Evolutionary conservation across 2,113 vertebrate species (phyloP).

Genomic region (Cottus gobio): DNA sequence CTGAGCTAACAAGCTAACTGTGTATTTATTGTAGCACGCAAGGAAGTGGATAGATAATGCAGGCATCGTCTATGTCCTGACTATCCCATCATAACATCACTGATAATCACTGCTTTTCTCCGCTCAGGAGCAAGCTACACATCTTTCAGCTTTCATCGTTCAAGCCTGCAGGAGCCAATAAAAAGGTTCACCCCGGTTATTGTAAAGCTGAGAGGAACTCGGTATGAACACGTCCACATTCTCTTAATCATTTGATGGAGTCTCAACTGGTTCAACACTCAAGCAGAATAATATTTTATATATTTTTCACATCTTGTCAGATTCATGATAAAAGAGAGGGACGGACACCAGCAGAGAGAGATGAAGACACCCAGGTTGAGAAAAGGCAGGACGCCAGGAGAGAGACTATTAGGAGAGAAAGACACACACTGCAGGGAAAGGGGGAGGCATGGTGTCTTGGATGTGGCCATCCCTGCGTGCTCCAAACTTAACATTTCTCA

Average conservation of each 20-base stretch:
- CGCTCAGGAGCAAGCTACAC: background rate
- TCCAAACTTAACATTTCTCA: constrained; percentile 34
- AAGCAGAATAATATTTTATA: too few species aligned
- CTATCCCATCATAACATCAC: background rate
- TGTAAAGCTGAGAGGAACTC: background rate
- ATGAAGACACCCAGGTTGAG: constrained; percentile 27
- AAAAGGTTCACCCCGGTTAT: background rate
- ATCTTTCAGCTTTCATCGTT: background rate
- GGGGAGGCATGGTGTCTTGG: background rate
- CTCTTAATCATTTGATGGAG: constrained; percentile 12
- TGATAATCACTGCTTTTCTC: background rate
- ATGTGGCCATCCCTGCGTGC: constrained; percentile 17
- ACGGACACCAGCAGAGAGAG: constrained; percentile 23
- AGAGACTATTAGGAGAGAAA: constrained; percentile 24
- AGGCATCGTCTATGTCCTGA: background rate
- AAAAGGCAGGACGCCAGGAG: constrained; percentile 32
- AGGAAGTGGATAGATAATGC: background rate
- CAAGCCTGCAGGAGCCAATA: background rate
- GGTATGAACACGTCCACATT: background rate
- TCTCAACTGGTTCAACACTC: constrained; percentile 28
- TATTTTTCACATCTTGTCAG: constrained; percentile 28
- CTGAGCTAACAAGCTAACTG: too few species aligned
- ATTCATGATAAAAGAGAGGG: constrained; percentile 7
- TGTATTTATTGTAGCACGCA: too few species aligned
- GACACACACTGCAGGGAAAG: background rate